Base-by-base conservation (phyloP, 37 sponge, comb jelly and placozoan genomes). In the Crambe crambe region DNA sequence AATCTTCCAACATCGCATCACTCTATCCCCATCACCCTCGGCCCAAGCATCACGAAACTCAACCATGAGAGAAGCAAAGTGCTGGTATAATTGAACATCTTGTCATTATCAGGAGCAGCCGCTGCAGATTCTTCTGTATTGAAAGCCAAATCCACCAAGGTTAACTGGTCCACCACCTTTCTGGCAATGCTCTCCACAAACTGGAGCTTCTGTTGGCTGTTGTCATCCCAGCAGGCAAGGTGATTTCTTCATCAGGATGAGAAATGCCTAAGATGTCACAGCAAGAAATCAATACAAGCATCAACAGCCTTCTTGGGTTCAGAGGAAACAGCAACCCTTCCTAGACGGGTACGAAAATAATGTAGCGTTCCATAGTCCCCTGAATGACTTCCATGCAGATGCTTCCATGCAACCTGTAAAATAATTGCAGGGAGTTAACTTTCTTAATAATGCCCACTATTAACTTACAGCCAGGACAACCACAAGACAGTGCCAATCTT, bases 11-110 rank as follows among this genome's bases (percentile, higher is more conserved):
- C 87, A 73, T 4, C 75, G 41, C 26, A 62, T 27, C 31, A 80
- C 58, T 36, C 75, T 72, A 2, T 80, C 75, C 27, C 87, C 81
- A 80, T 86, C 87, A 34, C 87, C 87, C 25, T 61, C 87, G 23
- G 31, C 39, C 81, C 75, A 80, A 31, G 87, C 81, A 73, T 75
- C 83, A 4, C 43, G 20, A 12, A 70, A 69, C 23, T 63, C 66
- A 38, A 74, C 59, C 15, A 73, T 2, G 1, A 82, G 72, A 31
- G 71, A 57, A 31, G 37, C 83, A 83, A 39, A 83, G 62, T 83
- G 83, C 21, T 75, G 75, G 3, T 75, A 51, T 31, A 61, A 51
- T 73, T 83, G 75, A 75, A 63, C 2, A 75, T 47, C 58, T 15
- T 20, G 38, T 83, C 83, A 31, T 83, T n/a, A n/a, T n/a, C n/a